Evolutionary conservation across 2,888 invertebrate species (phyloP).

Genomic region (Thecophora atra): DNA sequence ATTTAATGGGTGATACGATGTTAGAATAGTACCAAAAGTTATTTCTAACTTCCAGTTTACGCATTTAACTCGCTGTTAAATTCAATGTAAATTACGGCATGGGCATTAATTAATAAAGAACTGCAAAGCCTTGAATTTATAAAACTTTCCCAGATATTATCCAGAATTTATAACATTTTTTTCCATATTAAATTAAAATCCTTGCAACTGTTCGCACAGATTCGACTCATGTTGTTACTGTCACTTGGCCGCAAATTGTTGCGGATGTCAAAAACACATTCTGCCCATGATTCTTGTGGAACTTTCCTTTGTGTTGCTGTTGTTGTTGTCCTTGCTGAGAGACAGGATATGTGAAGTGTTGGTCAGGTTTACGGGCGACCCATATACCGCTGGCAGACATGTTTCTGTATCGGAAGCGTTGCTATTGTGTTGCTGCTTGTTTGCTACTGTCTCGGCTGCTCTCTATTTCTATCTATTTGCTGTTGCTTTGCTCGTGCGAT

Average conservation of each 20-base stretch:
- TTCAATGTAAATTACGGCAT: too few relatives aligned
- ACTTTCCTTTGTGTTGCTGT: slow-evolving; percentile 1
- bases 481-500: background rate
- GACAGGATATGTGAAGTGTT: too few relatives aligned
- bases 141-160: too few relatives aligned
- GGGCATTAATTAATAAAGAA: too few relatives aligned
- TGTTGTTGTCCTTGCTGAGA: background rate
- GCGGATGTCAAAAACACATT: slow-evolving; percentile 2
- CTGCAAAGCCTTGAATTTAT: too few relatives aligned
- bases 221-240: background rate
- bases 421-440: slow-evolving; percentile 19
- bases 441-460: background rate
- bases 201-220: background rate
- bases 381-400: background rate
- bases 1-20: too few relatives aligned
- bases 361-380: too few relatives aligned
- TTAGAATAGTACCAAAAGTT: too few relatives aligned
- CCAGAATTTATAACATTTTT: background rate
- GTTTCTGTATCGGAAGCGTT: background rate
- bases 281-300: background rate
- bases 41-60: too few relatives aligned
- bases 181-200: background rate
- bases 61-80: too few relatives aligned
- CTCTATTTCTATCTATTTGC: background rate
- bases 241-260: slow-evolving; percentile 6